Base-by-base conservation (phyloP, 2,113 vertebrate genomes). In the Heterotilapia buettikoferi region DNA sequence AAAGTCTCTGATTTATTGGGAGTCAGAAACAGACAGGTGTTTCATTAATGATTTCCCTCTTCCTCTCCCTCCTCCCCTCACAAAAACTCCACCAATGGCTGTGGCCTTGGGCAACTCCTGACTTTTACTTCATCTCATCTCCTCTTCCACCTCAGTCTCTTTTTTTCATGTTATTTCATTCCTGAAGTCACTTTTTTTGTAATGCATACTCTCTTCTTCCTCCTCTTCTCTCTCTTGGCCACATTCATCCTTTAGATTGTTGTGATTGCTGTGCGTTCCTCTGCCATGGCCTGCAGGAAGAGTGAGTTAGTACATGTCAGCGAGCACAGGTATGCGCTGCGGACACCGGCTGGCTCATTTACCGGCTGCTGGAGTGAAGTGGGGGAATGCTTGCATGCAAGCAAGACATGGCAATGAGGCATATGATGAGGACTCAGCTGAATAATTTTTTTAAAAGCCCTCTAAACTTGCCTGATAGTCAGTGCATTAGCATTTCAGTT, bases 261-360 rank as follows among this genome's bases (percentile, higher is more conserved):
- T 95, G 87, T 94, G 94, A 94, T 93, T 95, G 93, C 94, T 79
- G 89, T 33, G 91, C 90, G 95, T 95, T 96, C 94, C 92, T 95
- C 73, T 81, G 84, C 92, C 84, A 83, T 93, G 91, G 96, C 96
- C 95, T 94, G 95, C 92, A 96, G 95, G 95, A 95, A 92, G 94
- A 94, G 94, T 96, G 92, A 94, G 96, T 96, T 95, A 93, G 93
- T 96, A 96, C 96, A 95, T 96, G 96, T 96, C 93, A 92, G 91
- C 8, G 47, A 89, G 89, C 86, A 83, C 91, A 96, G 93, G 93
- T 96, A 96, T 96, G 96, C 90, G 26, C 85, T 18, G 84, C 93
- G 92, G 94, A 95, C 95, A 91, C 78, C 38, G 80, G 66, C 91
- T 91, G 91, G 26, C 82, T 92, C 81, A 21, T 66, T 86, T 56